Base-by-base conservation (phyloP, 2,888 invertebrate genomes). In the Acleris emargana region DNA sequence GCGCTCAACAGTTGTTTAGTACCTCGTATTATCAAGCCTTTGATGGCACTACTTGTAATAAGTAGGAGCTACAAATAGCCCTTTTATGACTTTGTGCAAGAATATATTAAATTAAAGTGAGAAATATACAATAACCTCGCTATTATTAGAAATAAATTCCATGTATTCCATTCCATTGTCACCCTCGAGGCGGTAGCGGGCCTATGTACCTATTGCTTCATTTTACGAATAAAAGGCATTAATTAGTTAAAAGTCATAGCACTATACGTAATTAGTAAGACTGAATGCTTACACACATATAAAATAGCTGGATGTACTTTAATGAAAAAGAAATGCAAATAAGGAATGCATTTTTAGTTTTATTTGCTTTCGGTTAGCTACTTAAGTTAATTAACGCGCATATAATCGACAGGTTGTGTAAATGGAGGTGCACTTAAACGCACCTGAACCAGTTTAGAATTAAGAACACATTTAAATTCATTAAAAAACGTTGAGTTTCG, bases 381-480 rank as follows among this genome's bases (percentile, higher is more conserved):
- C 66, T 67, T 67, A 59, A 64, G 67, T 62, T 67, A 67, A 68
- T 59, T 60, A 64, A 61, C 63, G 64, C 67, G 67, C 64, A 67
- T 69, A 67, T 68, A 69, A 68, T 68, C 68, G 52, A 64, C 68
- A 58, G 68, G 60, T 70, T 60, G 71, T 77, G 77, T 79, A 80
- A 84, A 81, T 82, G 74, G 81, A 80, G 87, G 86, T 87, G 66
- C 67, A 69, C 68, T 70, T 69, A 86, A 84, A 86, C 78, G 87
- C 80, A 84, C 84, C 78, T 86, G 84, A 84, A 89, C 89, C 90
- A 85, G 89, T 90, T 87, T 77, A 83, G 88, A 89, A 90, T 91
- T 89, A 89, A 90, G 88, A 87, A 83, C 86, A 81, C 84, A 87
- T 90, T 90, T 86, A 89, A 89, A 90, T 90, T 90, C 87, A 90